phyloP scores from a whole-genome alignment of 2,113 vertebrate species.

The Pelobates fuscus region DNA sequence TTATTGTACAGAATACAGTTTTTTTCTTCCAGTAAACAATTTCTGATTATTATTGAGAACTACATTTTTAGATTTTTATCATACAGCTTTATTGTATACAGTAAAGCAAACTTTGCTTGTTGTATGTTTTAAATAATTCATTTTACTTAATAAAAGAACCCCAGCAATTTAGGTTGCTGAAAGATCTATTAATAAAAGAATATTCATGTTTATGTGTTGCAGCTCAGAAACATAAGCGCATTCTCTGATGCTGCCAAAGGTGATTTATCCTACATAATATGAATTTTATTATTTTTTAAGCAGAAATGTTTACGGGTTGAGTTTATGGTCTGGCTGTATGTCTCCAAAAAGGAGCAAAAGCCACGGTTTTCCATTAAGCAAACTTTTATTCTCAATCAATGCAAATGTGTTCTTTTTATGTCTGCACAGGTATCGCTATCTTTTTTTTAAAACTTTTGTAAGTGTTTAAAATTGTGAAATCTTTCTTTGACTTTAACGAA shows the following conservation, averaged over 20 bases:
- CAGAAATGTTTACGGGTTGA: not conserved
- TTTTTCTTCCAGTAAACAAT: constrained; percentile 13
- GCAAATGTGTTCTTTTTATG: not conserved
- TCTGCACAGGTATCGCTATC: constrained; percentile 2
- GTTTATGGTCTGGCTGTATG: not conserved
- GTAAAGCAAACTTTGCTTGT: constrained; percentile 20
- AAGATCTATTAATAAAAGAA: constrained; percentile 20
- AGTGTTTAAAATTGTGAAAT: constrained; percentile 19
- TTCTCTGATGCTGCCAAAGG: constrained; percentile 4
- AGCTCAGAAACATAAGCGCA: constrained; percentile 4
- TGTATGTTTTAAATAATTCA: constrained; percentile 19
- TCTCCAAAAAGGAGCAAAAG: not conserved
- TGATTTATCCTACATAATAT: constrained; percentile 14
- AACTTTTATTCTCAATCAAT: not conserved
- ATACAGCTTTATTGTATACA: constrained; percentile 23
- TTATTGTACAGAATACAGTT: constrained; percentile 43
- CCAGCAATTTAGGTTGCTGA: not conserved
- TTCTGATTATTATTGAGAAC: constrained; percentile 12
- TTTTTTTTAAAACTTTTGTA: constrained; percentile 15
- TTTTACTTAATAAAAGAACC: constrained; percentile 15
- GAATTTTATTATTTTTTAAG: constrained; percentile 10
- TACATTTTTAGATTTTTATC: constrained; percentile 39
- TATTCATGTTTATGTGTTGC: constrained; percentile 24
- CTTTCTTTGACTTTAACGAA: constrained; percentile 13
- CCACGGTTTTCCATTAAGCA: not conserved